phyloP scores from a whole-genome alignment of 2,888 invertebrate genomes.

The Lingula anatina region DNA sequence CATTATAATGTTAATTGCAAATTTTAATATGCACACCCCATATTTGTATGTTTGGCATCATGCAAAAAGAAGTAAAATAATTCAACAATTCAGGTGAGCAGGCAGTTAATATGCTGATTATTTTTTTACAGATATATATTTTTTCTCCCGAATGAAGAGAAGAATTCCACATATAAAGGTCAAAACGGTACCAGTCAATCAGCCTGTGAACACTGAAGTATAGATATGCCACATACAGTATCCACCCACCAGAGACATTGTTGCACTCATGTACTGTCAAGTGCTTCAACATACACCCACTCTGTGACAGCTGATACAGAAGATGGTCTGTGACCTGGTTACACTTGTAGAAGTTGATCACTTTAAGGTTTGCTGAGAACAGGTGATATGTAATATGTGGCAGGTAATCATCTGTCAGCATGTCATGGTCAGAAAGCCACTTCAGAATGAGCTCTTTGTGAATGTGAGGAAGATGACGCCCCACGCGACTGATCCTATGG shows the following conservation, averaged over 20 bases:
- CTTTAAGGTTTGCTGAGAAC: conserved; percentile 20
- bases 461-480: conserved; percentile 25
- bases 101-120: too few relatives aligned
- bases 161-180: too few relatives aligned
- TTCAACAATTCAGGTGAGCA: too few relatives aligned
- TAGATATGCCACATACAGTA: too few relatives aligned
- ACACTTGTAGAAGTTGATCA: conserved; percentile 33
- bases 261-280: conserved; percentile 26
- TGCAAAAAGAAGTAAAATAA: too few relatives aligned
- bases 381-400: conserved; percentile 26
- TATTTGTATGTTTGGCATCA: too few relatives aligned
- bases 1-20: too few relatives aligned
- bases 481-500: conserved; percentile 23
- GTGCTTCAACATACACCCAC: conserved; percentile 25
- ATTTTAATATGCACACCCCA: too few relatives aligned
- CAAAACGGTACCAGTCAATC: too few relatives aligned
- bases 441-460: conserved; percentile 38
- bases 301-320: conserved; percentile 19
- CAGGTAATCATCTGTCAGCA: conserved; percentile 21
- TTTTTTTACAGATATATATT: too few relatives aligned
- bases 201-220: too few relatives aligned
- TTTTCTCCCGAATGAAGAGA: too few relatives aligned
- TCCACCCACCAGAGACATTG: conserved; percentile 33
- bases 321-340: conserved; percentile 30
- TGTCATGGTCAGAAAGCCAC: conserved; percentile 31